Percentiles rank a stretch among this genome's conserved stretches.
Evolutionary conservation across 2,113 vertebrate species (phyloP).

Genomic region (Capreolus pygargus): DNA sequence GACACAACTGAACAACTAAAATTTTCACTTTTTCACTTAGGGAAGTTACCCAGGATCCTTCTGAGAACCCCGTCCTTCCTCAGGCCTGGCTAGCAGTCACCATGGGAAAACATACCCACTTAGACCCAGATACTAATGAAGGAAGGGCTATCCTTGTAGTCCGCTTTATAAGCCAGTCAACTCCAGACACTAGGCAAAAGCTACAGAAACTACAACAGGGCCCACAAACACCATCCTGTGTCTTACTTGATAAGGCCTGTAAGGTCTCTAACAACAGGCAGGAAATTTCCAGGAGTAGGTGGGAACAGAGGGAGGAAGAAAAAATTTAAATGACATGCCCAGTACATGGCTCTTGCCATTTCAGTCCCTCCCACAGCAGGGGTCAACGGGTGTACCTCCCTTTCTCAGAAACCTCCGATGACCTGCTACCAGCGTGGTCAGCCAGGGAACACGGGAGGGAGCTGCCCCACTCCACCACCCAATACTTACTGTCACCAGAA

Average conservation of each 20-base stretch:
- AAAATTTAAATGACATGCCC: background rate
- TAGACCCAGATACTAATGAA: background rate
- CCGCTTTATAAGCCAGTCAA: background rate
- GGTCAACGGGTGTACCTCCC: background rate
- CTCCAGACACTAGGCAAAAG: background rate
- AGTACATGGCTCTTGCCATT: background rate
- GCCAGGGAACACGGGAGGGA: background rate
- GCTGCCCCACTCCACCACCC: background rate
- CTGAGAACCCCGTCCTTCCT: background rate
- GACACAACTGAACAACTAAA: background rate
- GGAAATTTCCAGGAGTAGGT: background rate
- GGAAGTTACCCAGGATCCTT: background rate
- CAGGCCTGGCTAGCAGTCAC: background rate
- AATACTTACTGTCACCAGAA: background rate
- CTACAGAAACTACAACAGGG: background rate
- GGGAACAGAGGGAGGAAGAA: background rate
- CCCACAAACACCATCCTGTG: background rate
- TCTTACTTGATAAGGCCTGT: background rate
- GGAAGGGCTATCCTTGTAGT: background rate
- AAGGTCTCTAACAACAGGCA: background rate
- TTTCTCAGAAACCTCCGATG: background rate
- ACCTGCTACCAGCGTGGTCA: background rate
- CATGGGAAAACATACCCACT: background rate
- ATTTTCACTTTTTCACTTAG: background rate
- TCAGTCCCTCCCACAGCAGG: background rate